Evolutionary conservation across 2,797 vertebrate species (phyloP).

Genomic region (Bucorvus abyssinicus): DNA sequence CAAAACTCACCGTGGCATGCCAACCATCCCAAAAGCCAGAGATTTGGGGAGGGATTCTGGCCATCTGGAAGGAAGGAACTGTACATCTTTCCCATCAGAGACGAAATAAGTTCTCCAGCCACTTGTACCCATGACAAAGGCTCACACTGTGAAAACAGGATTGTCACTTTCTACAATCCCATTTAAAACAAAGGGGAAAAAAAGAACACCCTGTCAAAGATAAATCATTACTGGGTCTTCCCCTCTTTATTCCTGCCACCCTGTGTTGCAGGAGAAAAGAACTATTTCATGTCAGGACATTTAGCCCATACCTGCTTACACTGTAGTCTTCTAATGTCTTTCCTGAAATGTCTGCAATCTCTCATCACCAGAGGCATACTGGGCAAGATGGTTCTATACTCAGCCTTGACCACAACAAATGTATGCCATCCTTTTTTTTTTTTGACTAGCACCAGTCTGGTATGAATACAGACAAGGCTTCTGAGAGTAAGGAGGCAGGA

Average conservation of each 20-base stretch:
- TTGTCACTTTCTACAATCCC: slow-evolving; percentile 90
- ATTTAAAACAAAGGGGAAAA: not conserved
- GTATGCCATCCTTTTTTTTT: not conserved
- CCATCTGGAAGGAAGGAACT: slow-evolving; percentile 78
- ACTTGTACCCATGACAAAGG: slow-evolving; percentile 67
- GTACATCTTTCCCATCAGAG: slow-evolving; percentile 77
- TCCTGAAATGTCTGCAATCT: not conserved
- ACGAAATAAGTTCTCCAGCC: slow-evolving; percentile 89
- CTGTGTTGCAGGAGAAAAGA: not conserved
- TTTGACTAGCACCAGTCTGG: not conserved
- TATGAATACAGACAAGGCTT: not conserved
- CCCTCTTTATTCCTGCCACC: not conserved
- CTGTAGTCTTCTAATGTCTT: not conserved
- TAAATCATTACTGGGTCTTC: not conserved
- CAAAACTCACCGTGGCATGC: slow-evolving; percentile 88
- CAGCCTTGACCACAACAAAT: not conserved
- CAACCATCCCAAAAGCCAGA: slow-evolving; percentile 84
- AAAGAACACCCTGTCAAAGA: not conserved
- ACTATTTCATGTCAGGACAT: not conserved
- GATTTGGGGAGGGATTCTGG: slow-evolving; percentile 83
- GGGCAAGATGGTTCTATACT: not conserved
- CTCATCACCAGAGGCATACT: not conserved
- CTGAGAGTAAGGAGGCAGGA: not conserved
- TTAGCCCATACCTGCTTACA: not conserved
- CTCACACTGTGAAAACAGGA: slow-evolving; percentile 77